Conservation (phyloP, 2,888 invertebrate species). For the Drosophila subsilvestris region DNA sequence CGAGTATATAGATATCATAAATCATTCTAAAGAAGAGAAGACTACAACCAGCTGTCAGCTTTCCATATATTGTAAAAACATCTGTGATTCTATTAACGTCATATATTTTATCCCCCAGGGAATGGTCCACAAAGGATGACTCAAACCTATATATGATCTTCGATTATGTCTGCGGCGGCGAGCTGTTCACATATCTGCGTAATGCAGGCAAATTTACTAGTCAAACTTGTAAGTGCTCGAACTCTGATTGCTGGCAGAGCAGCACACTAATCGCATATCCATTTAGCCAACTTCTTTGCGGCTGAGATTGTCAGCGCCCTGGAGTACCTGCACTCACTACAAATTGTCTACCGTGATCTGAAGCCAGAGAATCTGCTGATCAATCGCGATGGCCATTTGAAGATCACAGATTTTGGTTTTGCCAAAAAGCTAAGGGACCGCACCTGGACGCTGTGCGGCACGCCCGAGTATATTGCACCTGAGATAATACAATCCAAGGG, state of each 20-base stretch:
- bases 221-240: constrained; percentile 87
- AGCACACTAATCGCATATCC: neutral
- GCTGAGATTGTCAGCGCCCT: constrained; percentile 97
- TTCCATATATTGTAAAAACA: neutral
- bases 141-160: constrained; percentile 98
- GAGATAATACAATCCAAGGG: constrained; percentile 99
- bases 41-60: neutral
- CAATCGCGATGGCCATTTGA: constrained; percentile 96
- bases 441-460: constrained; percentile 98
- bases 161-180: constrained; percentile 98
- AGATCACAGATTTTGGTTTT: constrained; percentile 99
- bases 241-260: neutral
- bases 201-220: constrained; percentile 95
- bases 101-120: constrained; percentile 85
- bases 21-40: neutral
- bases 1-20: neutral
- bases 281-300: constrained; percentile 93
- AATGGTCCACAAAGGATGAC: constrained; percentile 96
- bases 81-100: neutral
- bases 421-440: constrained; percentile 97
- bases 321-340: constrained; percentile 95
- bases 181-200: constrained; percentile 97
- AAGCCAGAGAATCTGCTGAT: constrained; percentile 97
- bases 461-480: constrained; percentile 98
- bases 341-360: constrained; percentile 94